Evolutionary conservation across 30 jellyfish, hydroid and myxozoan genomes (phyloP).

Genomic region (Aurelia aurita complex sp. Pacific): DNA sequence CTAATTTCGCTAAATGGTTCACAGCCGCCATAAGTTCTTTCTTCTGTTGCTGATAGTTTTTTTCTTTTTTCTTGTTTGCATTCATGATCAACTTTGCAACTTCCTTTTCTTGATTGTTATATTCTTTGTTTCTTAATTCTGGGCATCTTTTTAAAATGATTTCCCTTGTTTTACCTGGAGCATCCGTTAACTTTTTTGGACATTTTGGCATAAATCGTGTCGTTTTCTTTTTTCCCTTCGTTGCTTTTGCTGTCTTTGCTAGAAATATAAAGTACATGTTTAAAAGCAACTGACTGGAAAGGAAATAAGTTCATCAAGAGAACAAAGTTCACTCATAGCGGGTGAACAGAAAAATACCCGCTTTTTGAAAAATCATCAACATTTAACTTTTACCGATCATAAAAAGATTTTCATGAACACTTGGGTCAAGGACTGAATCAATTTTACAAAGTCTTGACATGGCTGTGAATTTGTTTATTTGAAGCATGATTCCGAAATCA

Average conservation of each 20-base stretch:
- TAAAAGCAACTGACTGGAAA: too few relatives aligned
- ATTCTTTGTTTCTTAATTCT: conserved; percentile 49
- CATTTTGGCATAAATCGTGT: conserved; percentile 70
- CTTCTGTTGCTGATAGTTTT: conserved; percentile 57
- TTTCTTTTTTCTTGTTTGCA: conserved; percentile 1
- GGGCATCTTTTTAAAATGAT: conserved; percentile 53
- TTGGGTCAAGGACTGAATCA: too few relatives aligned
- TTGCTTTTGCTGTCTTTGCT: conserved; percentile 69
- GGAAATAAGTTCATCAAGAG: too few relatives aligned
- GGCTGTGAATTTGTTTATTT: too few relatives aligned
- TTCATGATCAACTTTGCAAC: conserved; percentile 55
- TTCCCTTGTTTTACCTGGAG: conserved; percentile 24
- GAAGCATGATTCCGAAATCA: too few relatives aligned
- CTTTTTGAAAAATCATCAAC: too few relatives aligned
- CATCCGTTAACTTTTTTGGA: conserved; percentile 54
- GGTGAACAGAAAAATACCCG: too few relatives aligned
- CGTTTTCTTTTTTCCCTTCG: conserved; percentile 37
- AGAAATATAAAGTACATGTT: background rate
- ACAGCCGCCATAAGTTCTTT: conserved; percentile 67
- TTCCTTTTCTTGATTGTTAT: conserved; percentile 52
- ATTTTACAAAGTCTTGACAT: too few relatives aligned
- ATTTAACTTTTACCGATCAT: too few relatives aligned
- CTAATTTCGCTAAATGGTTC: conserved; percentile 71
- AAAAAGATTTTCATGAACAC: too few relatives aligned
- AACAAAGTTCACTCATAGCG: too few relatives aligned